phyloP scores from a whole-genome alignment of 2,797 vertebrate genomes.

The Picus viridis region DNA sequence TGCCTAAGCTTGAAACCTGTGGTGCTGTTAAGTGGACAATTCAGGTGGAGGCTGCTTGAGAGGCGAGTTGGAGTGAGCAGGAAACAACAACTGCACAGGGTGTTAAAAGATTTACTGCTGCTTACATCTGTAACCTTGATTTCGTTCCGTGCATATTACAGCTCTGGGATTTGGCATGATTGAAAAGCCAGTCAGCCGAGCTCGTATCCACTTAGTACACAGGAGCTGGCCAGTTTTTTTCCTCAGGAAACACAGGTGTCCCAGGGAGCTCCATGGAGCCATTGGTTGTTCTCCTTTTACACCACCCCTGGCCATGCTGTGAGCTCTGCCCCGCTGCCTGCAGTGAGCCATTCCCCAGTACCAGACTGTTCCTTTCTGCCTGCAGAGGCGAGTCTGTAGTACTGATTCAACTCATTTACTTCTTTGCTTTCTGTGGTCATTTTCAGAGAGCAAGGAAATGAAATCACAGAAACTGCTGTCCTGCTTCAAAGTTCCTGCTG shows the following conservation, averaged over 20 bases:
- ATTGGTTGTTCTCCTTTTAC: conserved; percentile 4
- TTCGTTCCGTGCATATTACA: not conserved
- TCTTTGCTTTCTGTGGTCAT: not conserved
- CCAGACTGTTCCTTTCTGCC: not conserved
- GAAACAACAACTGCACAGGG: conserved; percentile 44
- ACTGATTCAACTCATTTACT: conserved; percentile 34
- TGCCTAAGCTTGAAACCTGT: conserved; percentile 44
- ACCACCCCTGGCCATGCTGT: conserved; percentile 12
- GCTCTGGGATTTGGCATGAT: conserved; percentile 44
- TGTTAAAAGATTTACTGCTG: conserved; percentile 42
- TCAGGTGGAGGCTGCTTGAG: conserved; percentile 29
- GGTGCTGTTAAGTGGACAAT: conserved; percentile 11
- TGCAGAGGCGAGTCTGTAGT: not conserved
- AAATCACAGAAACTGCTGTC: not conserved
- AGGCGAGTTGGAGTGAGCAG: not conserved
- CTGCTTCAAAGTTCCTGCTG: conserved; percentile 5
- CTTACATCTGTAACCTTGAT: conserved; percentile 36
- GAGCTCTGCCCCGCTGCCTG: conserved; percentile 48
- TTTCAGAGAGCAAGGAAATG: conserved; percentile 13
- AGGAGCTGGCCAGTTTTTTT: not conserved
- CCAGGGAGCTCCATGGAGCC: not conserved
- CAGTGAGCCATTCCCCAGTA: conserved; percentile 2
- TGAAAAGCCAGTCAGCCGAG: conserved; percentile 36
- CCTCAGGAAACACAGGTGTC: not conserved
- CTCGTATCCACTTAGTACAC: conserved; percentile 47